Base-by-base conservation (phyloP, 2,888 invertebrate species). In the Protodeltote pygarga region DNA sequence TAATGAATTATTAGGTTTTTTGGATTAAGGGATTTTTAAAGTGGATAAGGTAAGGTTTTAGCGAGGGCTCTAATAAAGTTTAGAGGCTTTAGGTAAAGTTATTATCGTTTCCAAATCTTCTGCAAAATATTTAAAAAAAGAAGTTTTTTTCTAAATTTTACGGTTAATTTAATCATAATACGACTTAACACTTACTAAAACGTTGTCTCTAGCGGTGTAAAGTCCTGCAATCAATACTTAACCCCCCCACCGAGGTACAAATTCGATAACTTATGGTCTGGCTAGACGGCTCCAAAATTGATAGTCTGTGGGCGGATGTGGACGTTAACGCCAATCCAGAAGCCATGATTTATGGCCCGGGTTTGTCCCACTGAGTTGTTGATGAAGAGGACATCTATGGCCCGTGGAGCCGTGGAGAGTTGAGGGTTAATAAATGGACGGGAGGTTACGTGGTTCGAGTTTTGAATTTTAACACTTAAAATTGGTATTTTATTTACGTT, bases 301-400 rank as follows among this genome's bases (percentile, higher is more conserved):
- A 81, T 80, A 68, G 75, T 73, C 68, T 67, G 69, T 54, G 74
- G 77, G 71, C 77, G 77, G 81, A 77, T 64, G 79, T 51, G 55
- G 46, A 64, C 63, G 73, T 71, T 75, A 68, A 63, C 74, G 71
- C 67, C 76, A 69, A 75, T 73, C 73, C 68, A 50, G 37, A 37
- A 41, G 59, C 57, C 61, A 65, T 77, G 78, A 80, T 77, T 71
- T 77, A 78, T 59, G 33, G 5, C 11, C 39, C 27, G 38, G 44
- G 31, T 33, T 48, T 59, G 65, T 59, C 60, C 48, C 40, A 64
- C 65, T 64, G 61, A 65, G 55, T 60, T 50, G 61, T 46, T 65
- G 61, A 69, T 65, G 65, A 61, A 65, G 52, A 50, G 51, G 34
- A 52, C 51, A 44, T 38, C 39, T 37, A 45, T 44, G 27, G 35